phyloP scores from a whole-genome alignment of 2,888 invertebrate species.

The Drosophila kokeensis region DNA sequence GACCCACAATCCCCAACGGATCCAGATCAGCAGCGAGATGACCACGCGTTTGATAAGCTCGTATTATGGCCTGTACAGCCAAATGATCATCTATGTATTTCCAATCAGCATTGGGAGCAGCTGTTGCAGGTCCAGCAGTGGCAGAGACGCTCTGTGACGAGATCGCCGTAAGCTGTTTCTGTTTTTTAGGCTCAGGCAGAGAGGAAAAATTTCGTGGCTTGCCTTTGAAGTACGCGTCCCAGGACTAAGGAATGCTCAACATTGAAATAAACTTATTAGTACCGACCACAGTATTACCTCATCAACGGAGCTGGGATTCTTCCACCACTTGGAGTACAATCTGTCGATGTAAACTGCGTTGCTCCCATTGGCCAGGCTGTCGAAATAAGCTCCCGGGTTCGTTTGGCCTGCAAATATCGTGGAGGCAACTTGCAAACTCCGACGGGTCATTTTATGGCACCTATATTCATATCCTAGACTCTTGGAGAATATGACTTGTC shows the following conservation, averaged over 20 bases:
- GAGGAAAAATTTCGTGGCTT: conserved; percentile 17
- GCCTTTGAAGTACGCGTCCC: conserved; percentile 57
- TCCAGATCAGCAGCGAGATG: conserved; percentile 92
- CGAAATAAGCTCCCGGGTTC: conserved; percentile 16
- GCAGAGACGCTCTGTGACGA: neutral
- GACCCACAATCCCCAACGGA: conserved; percentile 88
- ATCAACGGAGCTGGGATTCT: conserved; percentile 60
- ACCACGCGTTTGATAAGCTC: conserved; percentile 94
- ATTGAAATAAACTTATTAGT: neutral
- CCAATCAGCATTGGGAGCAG: conserved; percentile 87
- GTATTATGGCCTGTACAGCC: conserved; percentile 98
- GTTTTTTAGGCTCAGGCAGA: neutral
- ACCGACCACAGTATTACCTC: conserved; percentile 35
- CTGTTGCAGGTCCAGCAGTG: neutral
- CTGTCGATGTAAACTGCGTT: conserved; percentile 65
- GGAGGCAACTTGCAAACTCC: neutral
- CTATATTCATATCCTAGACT: neutral
- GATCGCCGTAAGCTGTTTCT: neutral
- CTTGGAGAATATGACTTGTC: conserved; percentile 5
- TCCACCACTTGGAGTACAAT: conserved; percentile 55
- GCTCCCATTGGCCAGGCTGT: conserved; percentile 57
- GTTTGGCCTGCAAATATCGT: neutral
- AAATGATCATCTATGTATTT: conserved; percentile 98
- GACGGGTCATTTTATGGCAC: neutral
- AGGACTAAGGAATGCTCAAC: conserved; percentile 53